phyloP scores from a whole-genome alignment of 2,797 vertebrate species.

The Peromyscus eremicus region DNA sequence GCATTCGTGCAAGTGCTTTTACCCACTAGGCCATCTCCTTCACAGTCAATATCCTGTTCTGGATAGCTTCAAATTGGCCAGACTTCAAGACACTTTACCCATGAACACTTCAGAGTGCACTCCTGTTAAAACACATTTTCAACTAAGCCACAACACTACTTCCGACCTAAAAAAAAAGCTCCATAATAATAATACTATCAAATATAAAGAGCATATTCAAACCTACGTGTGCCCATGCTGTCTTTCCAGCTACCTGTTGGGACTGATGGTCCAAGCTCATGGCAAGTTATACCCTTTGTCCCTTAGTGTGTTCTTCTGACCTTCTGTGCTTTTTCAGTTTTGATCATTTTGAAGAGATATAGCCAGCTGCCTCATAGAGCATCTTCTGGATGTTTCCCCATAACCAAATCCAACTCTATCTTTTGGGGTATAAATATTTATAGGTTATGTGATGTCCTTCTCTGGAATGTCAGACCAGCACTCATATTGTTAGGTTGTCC shows the following conservation, averaged over 20 bases:
- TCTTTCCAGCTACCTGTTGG: background rate
- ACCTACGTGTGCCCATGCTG: background rate
- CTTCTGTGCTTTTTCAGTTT: background rate
- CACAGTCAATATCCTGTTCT: background rate
- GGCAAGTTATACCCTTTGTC: background rate
- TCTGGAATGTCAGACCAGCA: background rate
- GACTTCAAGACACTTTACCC: background rate
- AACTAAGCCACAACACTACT: background rate
- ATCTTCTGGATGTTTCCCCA: background rate
- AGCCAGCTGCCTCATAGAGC: background rate
- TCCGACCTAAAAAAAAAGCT: background rate
- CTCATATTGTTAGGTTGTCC: background rate
- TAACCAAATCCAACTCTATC: background rate
- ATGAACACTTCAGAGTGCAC: constrained; percentile 8
- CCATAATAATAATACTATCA: background rate
- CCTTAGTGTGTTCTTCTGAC: background rate
- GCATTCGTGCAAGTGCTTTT: background rate
- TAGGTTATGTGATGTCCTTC: background rate
- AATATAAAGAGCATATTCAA: background rate
- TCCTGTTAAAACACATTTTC: background rate
- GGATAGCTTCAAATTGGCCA: constrained; percentile 6
- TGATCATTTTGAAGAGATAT: background rate
- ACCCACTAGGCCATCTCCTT: background rate
- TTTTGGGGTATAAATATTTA: background rate
- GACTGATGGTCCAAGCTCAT: background rate